Conservation (phyloP, 2,888 invertebrate genomes). For the Drosophila dives region DNA sequence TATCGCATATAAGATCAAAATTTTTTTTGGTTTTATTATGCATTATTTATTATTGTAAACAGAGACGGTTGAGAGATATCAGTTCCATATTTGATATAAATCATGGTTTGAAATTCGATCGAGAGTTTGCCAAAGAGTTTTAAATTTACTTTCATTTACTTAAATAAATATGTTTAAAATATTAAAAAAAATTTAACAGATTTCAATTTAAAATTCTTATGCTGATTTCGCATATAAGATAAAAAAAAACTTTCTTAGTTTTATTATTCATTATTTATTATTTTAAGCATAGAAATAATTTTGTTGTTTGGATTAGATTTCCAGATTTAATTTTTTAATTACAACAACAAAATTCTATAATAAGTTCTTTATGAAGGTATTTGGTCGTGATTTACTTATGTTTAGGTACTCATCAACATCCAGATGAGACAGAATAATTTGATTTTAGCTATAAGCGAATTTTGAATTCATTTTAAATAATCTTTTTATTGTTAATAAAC, state of each 20-base stretch:
- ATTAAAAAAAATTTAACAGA: no score
- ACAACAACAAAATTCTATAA: not conserved
- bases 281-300: not conserved
- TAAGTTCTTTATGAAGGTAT: not conserved
- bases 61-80: no score
- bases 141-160: no score
- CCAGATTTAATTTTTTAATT: not conserved
- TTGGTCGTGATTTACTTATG: not conserved
- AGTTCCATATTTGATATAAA: no score
- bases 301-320: not conserved
- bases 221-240: no score
- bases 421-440: not conserved
- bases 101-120: no score
- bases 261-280: not conserved
- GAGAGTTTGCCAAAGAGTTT: no score
- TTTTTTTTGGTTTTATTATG: not conserved
- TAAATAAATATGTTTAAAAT: no score
- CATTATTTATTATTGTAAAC: not conserved
- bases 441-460: not conserved
- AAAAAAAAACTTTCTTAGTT: not conserved
- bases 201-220: no score
- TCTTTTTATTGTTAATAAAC: not conserved
- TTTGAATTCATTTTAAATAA: not conserved
- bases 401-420: not conserved
- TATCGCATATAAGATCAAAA: not conserved